A percentile compares a stretch with the other conserved stretches of the same genome.
Evolutionary conservation across 2,797 vertebrate species (phyloP).

Genomic region (Anas acuta): DNA sequence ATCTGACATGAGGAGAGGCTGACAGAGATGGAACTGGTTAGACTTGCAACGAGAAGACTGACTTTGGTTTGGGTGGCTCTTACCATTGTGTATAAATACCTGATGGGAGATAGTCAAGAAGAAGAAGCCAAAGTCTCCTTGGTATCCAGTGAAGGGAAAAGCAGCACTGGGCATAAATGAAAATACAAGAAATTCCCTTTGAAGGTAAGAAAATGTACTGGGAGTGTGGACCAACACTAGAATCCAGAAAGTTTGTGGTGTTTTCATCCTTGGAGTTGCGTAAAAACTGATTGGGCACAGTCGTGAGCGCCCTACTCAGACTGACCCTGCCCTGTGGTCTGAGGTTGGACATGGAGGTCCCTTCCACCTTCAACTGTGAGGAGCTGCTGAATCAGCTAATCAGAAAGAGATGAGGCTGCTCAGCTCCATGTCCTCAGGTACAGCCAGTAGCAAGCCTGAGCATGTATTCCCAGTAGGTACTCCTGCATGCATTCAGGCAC

Average conservation of each 20-base stretch:
- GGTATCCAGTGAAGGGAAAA: not conserved
- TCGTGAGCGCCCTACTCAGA: not conserved
- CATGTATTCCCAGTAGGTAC: not conserved
- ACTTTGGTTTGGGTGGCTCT: not conserved
- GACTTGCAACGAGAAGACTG: not conserved
- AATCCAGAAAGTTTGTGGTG: not conserved
- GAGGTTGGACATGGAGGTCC: not conserved
- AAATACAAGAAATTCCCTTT: not conserved
- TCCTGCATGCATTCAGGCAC: not conserved
- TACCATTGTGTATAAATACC: not conserved
- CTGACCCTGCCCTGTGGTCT: not conserved
- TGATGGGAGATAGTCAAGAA: not conserved
- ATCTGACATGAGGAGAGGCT: not conserved
- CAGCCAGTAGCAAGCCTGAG: not conserved
- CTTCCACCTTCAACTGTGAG: not conserved
- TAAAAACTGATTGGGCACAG: not conserved
- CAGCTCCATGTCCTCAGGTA: not conserved
- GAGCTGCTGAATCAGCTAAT: conserved; percentile 10
- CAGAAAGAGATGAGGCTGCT: not conserved
- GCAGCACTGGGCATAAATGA: not conserved
- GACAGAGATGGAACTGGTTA: not conserved
- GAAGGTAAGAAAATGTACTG: not conserved
- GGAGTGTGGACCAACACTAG: not conserved
- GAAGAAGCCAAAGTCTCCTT: not conserved
- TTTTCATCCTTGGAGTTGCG: not conserved